phyloP scores from a whole-genome alignment of 2,888 invertebrate genomes.

The Chesias legatella region DNA sequence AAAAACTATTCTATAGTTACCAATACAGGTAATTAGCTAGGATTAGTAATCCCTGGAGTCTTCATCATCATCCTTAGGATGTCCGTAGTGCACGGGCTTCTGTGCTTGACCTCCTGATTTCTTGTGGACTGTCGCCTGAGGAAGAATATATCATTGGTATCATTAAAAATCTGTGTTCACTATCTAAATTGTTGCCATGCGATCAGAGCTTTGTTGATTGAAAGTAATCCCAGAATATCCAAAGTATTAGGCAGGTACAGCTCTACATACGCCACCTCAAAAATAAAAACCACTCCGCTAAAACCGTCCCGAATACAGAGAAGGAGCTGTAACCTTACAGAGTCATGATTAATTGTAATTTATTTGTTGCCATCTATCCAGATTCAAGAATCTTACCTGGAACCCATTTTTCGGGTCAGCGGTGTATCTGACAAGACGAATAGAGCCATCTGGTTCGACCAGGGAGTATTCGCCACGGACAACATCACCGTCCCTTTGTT shows the following conservation, averaged over 20 bases:
- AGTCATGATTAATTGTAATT: no score
- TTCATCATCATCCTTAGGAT: conserved; percentile 52
- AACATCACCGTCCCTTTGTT: conserved; percentile 85
- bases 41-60: conserved; percentile 70
- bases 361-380: no score
- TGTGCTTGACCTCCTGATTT: conserved; percentile 55
- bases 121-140: conserved; percentile 71
- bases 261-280: no score
- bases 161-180: no score
- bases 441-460: conserved; percentile 87
- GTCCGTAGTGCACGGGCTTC: conserved; percentile 57
- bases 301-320: no score
- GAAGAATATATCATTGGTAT: conserved; percentile 18
- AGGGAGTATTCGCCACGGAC: conserved; percentile 87
- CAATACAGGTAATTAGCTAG: conserved; percentile 11
- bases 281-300: no score
- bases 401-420: conserved; percentile 88
- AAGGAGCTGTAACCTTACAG: no score
- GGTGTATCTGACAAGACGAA: conserved; percentile 86
- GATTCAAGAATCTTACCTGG: conserved; percentile 80
- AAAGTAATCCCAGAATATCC: no score
- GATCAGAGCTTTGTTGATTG: no score
- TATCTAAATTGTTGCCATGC: no score
- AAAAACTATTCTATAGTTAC: not conserved
- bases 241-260: conserved; percentile 2